Percentiles rank a stretch among this genome's conserved stretches.
Evolutionary conservation across 2,113 vertebrate species (phyloP).

Genomic region (Camelus dromedarius): DNA sequence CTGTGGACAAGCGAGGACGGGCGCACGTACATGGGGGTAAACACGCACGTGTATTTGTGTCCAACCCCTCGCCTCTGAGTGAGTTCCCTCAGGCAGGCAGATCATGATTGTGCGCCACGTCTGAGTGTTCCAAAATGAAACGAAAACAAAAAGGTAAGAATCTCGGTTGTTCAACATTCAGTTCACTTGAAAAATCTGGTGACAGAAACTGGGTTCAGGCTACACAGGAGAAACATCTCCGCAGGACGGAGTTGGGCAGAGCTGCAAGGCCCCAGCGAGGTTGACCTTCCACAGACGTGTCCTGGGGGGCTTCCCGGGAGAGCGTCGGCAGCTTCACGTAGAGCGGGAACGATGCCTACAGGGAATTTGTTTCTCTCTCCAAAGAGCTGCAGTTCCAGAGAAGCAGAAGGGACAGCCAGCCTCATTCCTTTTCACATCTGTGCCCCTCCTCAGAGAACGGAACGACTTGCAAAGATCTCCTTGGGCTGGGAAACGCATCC

Average conservation of each 20-base stretch:
- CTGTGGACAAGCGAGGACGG: neutral
- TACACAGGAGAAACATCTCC: neutral
- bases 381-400: neutral
- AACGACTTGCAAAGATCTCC: neutral
- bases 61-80: rapidly evolving
- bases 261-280: no score
- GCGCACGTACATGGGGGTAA: rapidly evolving
- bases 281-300: neutral
- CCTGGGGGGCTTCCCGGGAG: neutral
- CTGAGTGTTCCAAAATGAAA: neutral
- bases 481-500: rapidly evolving
- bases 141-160: neutral
- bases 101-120: no score
- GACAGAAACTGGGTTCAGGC: neutral
- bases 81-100: neutral
- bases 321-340: no score
- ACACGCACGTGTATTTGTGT: rapidly evolving
- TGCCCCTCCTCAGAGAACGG: neutral
- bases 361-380: neutral
- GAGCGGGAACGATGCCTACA: neutral
- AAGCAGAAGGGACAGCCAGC: neutral
- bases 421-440: neutral
- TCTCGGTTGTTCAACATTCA: no score
- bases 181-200: neutral
- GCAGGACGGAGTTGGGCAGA: neutral